phyloP scores from a whole-genome alignment of 2,888 invertebrate genomes.

The Pyrocoelia pectoralis region DNA sequence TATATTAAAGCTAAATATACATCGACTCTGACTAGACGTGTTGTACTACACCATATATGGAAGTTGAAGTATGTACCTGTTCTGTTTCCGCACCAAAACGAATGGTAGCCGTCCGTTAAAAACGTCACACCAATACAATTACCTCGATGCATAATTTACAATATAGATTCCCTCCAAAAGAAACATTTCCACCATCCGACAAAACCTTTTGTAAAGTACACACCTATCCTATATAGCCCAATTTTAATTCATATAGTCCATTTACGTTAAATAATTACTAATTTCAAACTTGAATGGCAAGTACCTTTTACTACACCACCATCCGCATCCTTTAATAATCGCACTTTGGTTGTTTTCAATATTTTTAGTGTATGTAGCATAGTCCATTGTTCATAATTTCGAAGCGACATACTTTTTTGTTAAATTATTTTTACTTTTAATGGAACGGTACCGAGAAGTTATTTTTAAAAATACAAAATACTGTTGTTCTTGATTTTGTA shows the following conservation, averaged over 20 bases:
- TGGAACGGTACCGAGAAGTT: background rate
- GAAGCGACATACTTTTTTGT: background rate
- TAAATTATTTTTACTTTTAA: background rate
- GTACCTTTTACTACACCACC: too few species aligned
- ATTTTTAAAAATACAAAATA: slow-evolving; percentile 2
- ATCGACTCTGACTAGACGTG: background rate
- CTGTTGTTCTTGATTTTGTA: slow-evolving; percentile 23
- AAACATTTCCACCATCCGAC: too few species aligned
- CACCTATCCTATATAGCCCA: too few species aligned
- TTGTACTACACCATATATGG: slow-evolving; percentile 16
- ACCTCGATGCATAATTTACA: slow-evolving; percentile 10
- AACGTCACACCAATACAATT: slow-evolving; percentile 24
- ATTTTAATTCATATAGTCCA: too few species aligned
- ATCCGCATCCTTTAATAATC: too few species aligned
- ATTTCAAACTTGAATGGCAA: too few species aligned
- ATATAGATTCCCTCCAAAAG: too few species aligned
- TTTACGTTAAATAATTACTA: too few species aligned
- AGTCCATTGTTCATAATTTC: too few species aligned
- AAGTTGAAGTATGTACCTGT: slow-evolving; percentile 19
- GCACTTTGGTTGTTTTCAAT: too few species aligned
- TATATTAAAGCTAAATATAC: background rate
- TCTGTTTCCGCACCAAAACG: slow-evolving; percentile 28
- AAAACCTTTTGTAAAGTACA: too few species aligned
- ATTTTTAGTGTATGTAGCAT: too few species aligned
- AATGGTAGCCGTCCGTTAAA: slow-evolving; percentile 19